phyloP scores from a whole-genome alignment of 2,888 invertebrate species.

The Ametastegia equiseti region DNA sequence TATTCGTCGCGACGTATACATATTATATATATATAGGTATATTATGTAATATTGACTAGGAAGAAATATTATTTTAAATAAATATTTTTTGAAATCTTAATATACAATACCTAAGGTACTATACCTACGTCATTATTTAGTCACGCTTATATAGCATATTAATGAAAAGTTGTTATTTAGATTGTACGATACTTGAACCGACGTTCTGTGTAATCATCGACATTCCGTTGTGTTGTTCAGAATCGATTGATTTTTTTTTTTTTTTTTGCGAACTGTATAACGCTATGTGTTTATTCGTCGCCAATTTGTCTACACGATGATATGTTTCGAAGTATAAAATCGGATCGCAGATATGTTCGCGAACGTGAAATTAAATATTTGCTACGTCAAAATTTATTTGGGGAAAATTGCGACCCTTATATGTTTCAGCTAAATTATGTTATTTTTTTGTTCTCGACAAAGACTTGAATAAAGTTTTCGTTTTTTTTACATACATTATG shows the following conservation, averaged over 20 bases:
- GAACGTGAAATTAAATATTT: neutral
- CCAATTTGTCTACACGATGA: too few relatives aligned
- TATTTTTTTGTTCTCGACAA: neutral
- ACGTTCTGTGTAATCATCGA: conserved; percentile 41
- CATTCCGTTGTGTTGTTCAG: conserved; percentile 56
- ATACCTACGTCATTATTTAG: conserved; percentile 1
- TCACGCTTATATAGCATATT: neutral
- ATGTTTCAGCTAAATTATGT: conserved; percentile 6
- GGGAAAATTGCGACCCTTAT: neutral
- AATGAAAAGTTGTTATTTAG: neutral
- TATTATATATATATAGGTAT: neutral
- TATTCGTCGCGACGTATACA: conserved; percentile 26
- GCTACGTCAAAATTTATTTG: neutral
- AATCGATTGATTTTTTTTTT: neutral
- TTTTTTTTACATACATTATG: neutral
- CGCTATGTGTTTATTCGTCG: neutral
- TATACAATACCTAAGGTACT: neutral
- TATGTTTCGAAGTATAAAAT: too few relatives aligned
- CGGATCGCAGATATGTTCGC: too few relatives aligned
- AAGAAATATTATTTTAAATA: conserved; percentile 61
- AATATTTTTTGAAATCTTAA: conserved; percentile 57
- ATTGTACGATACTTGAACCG: conserved; percentile 20
- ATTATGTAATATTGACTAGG: conserved; percentile 53
- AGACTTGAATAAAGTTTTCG: conserved; percentile 20
- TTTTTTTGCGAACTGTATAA: neutral